Percentiles rank a stretch among this genome's conserved stretches.
These are phyloP conservation scores for Halocynthia roretzi DNA, from an alignment of 23 tunicate genomes.

Conservation along the genomic window DNA sequence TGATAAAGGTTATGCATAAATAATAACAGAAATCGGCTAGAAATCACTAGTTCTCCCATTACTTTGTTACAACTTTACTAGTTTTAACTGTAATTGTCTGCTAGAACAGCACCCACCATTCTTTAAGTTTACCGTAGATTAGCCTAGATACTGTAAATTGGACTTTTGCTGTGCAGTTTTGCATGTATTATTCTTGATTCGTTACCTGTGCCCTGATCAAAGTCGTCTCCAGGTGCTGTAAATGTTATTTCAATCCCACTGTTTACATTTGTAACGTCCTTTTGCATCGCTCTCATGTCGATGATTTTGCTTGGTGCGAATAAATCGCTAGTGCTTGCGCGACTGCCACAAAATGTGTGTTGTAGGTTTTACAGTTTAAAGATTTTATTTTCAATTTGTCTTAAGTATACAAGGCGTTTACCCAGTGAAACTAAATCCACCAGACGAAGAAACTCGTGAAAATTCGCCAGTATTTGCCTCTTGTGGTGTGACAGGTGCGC, in stretches of 20 bases:
- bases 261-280: not conserved
- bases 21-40: not conserved
- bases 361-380: not conserved
- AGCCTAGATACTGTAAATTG: too few relatives aligned
- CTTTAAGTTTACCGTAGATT: not conserved
- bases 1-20: not conserved
- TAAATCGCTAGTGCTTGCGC: constrained; percentile 8
- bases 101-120: not conserved
- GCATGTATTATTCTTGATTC: not conserved
- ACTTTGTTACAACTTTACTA: too few relatives aligned
- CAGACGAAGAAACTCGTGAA: constrained; percentile 15
- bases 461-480: constrained; percentile 16
- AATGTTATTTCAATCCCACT: constrained; percentile 24
- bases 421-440: constrained; percentile 21
- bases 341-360: not conserved
- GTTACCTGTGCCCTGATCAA: constrained; percentile 55
- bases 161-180: too few relatives aligned
- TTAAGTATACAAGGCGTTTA: not conserved
- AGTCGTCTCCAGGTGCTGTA: constrained; percentile 73
- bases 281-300: constrained; percentile 24
- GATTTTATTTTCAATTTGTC: not conserved
- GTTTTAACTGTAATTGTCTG: too few relatives aligned
- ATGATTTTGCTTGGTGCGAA: constrained; percentile 45
- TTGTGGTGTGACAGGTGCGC: constrained; percentile 3
- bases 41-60: too few relatives aligned